These are phyloP conservation scores for Myripristis murdjan DNA, from an alignment of 2,797 vertebrate genomes.

Conservation along the genomic window DNA sequence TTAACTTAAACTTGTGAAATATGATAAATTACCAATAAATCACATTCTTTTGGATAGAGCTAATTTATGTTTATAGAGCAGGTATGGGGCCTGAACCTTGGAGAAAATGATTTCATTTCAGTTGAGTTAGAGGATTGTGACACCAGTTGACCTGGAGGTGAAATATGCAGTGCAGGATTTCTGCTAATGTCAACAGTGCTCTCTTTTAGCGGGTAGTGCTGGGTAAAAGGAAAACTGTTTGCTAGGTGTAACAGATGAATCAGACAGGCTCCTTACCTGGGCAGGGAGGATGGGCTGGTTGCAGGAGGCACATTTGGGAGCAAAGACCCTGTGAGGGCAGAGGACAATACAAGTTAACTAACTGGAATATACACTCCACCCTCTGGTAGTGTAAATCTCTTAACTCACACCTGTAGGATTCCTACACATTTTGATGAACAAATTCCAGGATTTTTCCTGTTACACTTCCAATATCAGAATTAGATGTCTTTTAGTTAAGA, in stretches of 20 bases:
- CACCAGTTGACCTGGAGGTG: too few species aligned
- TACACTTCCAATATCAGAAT: neutral
- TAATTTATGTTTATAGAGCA: too few species aligned
- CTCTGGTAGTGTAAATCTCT: neutral
- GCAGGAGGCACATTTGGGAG: conserved; percentile 98
- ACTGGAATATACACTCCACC: neutral
- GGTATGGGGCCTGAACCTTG: too few species aligned
- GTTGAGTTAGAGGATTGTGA: too few species aligned
- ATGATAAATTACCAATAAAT: too few species aligned
- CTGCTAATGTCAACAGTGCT: too few species aligned
- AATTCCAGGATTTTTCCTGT: neutral
- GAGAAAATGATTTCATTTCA: too few species aligned
- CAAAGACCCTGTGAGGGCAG: conserved; percentile 91
- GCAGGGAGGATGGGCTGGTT: conserved; percentile 97
- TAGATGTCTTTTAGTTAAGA: too few species aligned
- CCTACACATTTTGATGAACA: neutral
- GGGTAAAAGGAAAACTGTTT: neutral
- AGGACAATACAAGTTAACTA: conserved; percentile 18
- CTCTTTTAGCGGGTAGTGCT: too few species aligned
- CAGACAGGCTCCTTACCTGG: conserved; percentile 85
- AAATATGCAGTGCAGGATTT: too few species aligned
- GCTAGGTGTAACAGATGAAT: neutral
- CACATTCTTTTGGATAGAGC: too few species aligned
- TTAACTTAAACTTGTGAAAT: too few species aligned
- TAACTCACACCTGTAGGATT: neutral